Base-by-base conservation (phyloP, 2,113 vertebrate species). In the Dendrocopos noguchii region DNA sequence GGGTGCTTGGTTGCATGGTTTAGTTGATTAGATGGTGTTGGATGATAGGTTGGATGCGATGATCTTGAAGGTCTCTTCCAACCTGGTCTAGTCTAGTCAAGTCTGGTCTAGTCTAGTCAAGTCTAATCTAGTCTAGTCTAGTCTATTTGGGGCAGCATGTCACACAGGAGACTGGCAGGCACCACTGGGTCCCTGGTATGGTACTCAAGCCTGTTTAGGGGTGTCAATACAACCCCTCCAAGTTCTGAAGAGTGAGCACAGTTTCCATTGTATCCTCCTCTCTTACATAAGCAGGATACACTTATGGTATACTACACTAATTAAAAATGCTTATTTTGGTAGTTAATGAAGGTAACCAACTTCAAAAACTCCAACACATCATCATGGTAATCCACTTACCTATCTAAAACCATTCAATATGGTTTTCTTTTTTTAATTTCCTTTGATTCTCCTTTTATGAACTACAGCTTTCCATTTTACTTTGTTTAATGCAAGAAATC, bases 101-200 rank as follows among this genome's bases (percentile, higher is more conserved):
- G 8, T 36, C 36, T 36, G 9, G 8, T 36, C 36, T 36, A 36
- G 8, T 36, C 36, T 36, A 36, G 8, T 36, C 36, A 8, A 36
- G 8, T 36, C 36, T 36, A 36, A 8, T 36, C 36, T 36, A 36
- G 8, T 36, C 36, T 36, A 36, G 8, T 36, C 36, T 36, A 36
- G 8, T 36, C 36, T 36, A 36, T 9, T 36, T 9, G 19, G 25
- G 16, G 28, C 53, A 34, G 4, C 0, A 0, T 34, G 18, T 15
- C 15, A 33, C 33, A 21, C 0, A 1, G 47, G 13, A 24, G 46
- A 31, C 13, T 0, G 3, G 27, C 39, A 57, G 20, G 28, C 0
- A 5, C 39, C 0, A 1, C 5, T 1, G 1, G 7, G 56, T 44
- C 29, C n/a, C n/a, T 64, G 53, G 17, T 7, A 7, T 1, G 1